A percentile compares a stretch with the other conserved stretches of the same genome.
Evolutionary conservation across 2,888 invertebrate species (phyloP).

Genomic region (Sepioteuthis lessoniana): DNA sequence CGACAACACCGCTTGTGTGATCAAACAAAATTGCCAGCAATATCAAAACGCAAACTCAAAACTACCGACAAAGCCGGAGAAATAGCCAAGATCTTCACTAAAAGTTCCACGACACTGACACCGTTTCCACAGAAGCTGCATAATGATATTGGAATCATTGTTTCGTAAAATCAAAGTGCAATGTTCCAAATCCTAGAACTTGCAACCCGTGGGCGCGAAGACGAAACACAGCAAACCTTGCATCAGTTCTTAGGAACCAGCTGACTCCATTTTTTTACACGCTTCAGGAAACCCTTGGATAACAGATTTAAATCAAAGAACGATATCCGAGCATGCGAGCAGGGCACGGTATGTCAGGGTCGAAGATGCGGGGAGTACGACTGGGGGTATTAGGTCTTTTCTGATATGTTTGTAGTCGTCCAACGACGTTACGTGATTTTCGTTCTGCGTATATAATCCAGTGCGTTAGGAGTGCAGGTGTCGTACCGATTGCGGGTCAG

Average conservation of each 20-base stretch:
- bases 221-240: not conserved
- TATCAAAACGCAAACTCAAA: too few relatives aligned
- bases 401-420: not conserved
- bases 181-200: not conserved
- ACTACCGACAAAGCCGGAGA: too few relatives aligned
- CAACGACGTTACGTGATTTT: not conserved
- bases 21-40: too few relatives aligned
- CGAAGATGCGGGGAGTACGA: not conserved
- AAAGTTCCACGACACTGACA: not conserved
- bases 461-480: not conserved
- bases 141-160: not conserved
- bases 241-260: not conserved
- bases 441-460: not conserved
- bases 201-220: not conserved
- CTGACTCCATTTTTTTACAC: not conserved
- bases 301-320: not conserved
- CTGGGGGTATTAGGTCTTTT: not conserved
- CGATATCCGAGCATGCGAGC: not conserved
- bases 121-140: not conserved
- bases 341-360: not conserved
- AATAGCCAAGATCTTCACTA: not conserved
- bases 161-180: not conserved
- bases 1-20: too few relatives aligned
- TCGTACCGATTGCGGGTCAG: not conserved
- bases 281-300: constrained; percentile 16